Conservation (phyloP, 1,140 invertebrate genomes). For the Meloidogyne chitwoodi region DNA sequence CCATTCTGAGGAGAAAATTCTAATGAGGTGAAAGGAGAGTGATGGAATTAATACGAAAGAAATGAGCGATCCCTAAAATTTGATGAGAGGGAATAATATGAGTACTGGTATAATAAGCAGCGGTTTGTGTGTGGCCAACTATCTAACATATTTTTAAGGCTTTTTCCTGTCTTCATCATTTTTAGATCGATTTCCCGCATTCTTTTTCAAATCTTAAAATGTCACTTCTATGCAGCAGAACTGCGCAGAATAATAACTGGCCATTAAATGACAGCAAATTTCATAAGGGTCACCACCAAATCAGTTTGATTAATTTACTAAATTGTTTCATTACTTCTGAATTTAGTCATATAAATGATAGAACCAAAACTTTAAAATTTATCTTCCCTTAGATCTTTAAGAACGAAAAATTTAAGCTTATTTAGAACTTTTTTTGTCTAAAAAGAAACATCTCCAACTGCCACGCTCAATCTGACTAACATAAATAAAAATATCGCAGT, state of each 20-base stretch:
- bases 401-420: too few relatives aligned
- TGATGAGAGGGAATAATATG: neutral
- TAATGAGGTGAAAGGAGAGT: neutral
- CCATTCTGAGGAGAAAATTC: neutral
- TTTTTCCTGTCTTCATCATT: neutral
- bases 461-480: neutral
- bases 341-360: too few relatives aligned
- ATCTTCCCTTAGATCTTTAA: too few relatives aligned
- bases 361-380: too few relatives aligned
- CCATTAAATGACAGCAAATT: too few relatives aligned
- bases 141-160: neutral
- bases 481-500: neutral
- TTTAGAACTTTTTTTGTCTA: too few relatives aligned
- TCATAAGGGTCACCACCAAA: too few relatives aligned
- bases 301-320: too few relatives aligned
- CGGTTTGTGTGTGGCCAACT: neutral
- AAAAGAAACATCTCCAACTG: too few relatives aligned
- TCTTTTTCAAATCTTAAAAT: neutral
- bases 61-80: neutral
- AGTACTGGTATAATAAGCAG: neutral
- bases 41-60: neutral
- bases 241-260: neutral
- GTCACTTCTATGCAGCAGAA: too few relatives aligned
- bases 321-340: too few relatives aligned
- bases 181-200: neutral